These are phyloP conservation scores for Scaptomyza cyrtandrae DNA, from an alignment of 2,888 invertebrate species.

Conservation along the genomic window DNA sequence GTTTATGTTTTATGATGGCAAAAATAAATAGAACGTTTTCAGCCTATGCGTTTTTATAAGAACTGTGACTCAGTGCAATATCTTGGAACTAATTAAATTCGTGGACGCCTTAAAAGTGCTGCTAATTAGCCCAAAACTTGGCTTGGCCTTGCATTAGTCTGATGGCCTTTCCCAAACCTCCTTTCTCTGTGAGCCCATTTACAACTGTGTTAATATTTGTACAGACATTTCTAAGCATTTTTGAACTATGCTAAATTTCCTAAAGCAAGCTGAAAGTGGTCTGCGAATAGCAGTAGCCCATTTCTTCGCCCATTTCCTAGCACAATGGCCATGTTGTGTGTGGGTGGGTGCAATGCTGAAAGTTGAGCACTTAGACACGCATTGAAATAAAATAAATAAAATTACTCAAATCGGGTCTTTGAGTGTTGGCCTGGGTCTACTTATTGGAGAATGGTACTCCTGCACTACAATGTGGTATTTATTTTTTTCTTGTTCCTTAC, in stretches of 20 bases:
- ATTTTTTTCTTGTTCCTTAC: neutral
- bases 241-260: conserved; percentile 46
- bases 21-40: neutral
- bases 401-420: conserved; percentile 58
- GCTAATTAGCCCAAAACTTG: conserved; percentile 38
- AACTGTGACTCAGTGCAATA: conserved; percentile 2
- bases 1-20: neutral
- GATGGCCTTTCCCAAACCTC: neutral
- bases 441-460: conserved; percentile 3
- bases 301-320: neutral
- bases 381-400: conserved; percentile 79
- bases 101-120: conserved; percentile 24
- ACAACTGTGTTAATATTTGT: conserved; percentile 25
- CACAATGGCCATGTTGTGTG: conserved; percentile 52
- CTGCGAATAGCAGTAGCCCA: conserved; percentile 11
- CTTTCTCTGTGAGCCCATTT: neutral
- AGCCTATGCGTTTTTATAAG: neutral
- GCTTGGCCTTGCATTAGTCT: conserved; percentile 8
- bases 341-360: conserved; percentile 37
- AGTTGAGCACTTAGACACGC: conserved; percentile 73
- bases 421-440: neutral
- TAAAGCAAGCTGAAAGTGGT: conserved; percentile 12
- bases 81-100: conserved; percentile 39
- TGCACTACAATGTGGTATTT: neutral
- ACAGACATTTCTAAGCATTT: conserved; percentile 28